Base-by-base conservation (phyloP, 2,113 vertebrate genomes). In the Passer montanus region DNA sequence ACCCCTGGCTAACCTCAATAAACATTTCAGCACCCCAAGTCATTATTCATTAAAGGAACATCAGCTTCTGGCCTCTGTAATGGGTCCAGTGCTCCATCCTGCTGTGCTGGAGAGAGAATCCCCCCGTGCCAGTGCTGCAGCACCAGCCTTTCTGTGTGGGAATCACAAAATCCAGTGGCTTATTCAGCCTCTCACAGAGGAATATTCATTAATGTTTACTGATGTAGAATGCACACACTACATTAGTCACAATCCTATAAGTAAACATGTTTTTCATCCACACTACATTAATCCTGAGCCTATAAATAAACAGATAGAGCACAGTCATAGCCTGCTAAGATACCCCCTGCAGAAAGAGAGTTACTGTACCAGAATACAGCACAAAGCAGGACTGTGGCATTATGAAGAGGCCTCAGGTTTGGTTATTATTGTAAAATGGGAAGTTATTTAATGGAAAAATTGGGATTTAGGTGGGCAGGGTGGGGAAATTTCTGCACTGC, bases 231-330 rank as follows among this genome's bases (percentile, higher is more conserved):
- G 75, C 67, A 77, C 93, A 95, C 90, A 96, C 85, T 84, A 92
- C 95, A 95, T 97, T 97, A 97, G 94, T 73, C 95, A 94, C 94
- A 85, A 91, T 87, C 91, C 95, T 90, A 84, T 93, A 96, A 95
- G 94, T 82, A 95, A 96, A 97, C 89, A 94, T 46, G 68, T 79
- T 95, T 97, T 93, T 95, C 60, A 92, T 92, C 85, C 90, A 96
- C 81, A 87, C 84, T 78, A 93, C 94, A 94, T 97, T 97, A 96
- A 95, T 96, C 91, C 86, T 93, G 77, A 95, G 78, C 91, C 93
- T 84, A 95, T 93, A 97, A 97, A 95, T 84, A 97, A 95, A 94
- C 63, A 96, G 87, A 78, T 3, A 69, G 68, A 81, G 60, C 60
- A n/a, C 56, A 78, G 70, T 11, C 44, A n/a, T 10, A 35, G 90